Base-by-base conservation (phyloP, 2,113 vertebrate species). In the Galeopterus variegatus region DNA sequence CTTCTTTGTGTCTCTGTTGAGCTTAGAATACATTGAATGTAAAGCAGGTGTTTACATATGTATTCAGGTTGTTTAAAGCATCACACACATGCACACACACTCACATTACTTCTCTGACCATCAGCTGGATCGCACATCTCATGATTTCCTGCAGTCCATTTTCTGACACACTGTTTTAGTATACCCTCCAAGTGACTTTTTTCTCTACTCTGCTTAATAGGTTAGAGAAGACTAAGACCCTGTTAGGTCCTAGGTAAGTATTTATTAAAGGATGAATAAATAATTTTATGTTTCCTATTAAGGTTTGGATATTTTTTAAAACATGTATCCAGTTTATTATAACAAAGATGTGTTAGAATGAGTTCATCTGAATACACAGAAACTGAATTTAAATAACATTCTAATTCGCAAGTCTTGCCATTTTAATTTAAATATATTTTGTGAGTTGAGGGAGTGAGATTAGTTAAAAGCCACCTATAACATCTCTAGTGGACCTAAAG, bases 241-340 rank as follows among this genome's bases (percentile, higher is more conserved):
- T 17, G 21, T 94, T 81, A 45, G 17, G 8, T 85, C 24, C 67
- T 88, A 3, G 11, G 26, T 48, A 80, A 88, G 62, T 41, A 93
- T 75, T 48, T 93, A 0, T 54, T 83, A 26, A 92, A 73, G 9
- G n/a, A 6, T 31, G 15, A 94, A 56, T 28, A 33, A 23, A 64
- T 73, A 56, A 23, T 67, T 93, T 73, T 75, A 70, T 6, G 3
- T 85, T 65, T 65, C 24, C 18, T 93, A 50, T 93, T 88, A 87
- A 76, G 7, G 23, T 33, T 85, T 97, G 54, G 50, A 81, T 65
- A 72, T 75, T 95, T 10, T 84, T 33, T 41, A 41, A 41, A 92
- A 26, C 6, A 24, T 26, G 67, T 36, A 76, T 65, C 6, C 23
- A 85, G 26, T 80, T 70, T 85, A 50, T 65, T 87, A 31, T 76